phyloP scores from a whole-genome alignment of 2,113 vertebrate species.

The Aphelocoma coerulescens region DNA sequence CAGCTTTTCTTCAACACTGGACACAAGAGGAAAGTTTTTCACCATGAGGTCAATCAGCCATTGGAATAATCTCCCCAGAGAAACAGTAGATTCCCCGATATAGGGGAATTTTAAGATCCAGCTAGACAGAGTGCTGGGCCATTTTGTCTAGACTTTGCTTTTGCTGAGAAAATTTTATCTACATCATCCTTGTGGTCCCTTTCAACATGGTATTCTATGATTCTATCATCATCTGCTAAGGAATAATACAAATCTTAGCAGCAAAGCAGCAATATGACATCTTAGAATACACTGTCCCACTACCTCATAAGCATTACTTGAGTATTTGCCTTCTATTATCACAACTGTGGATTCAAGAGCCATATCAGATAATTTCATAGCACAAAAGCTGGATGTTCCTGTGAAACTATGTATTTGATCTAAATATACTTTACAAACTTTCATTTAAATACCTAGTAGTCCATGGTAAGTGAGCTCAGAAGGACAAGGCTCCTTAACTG shows the following conservation, averaged over 20 bases:
- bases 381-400: neutral
- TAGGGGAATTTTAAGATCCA: neutral
- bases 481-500: neutral
- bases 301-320: neutral
- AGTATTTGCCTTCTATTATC: neutral
- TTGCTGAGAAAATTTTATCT: neutral
- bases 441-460: neutral
- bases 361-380: neutral
- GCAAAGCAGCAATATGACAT: neutral
- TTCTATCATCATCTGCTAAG: neutral
- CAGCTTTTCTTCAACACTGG: neutral
- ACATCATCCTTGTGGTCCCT: neutral
- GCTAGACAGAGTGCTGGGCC: neutral
- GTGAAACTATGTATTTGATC: neutral
- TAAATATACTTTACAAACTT: neutral
- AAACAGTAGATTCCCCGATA: neutral
- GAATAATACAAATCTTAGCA: neutral
- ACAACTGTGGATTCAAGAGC: neutral
- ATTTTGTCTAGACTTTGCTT: neutral
- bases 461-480: fast-evolving
- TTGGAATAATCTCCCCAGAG: neutral
- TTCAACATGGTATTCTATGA: neutral
- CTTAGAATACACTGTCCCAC: neutral
- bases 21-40: neutral
- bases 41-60: neutral